These are phyloP conservation scores for Cassiopea andromeda DNA, from an alignment of 30 jellyfish, hydroid and myxozoan species.

Conservation along the genomic window DNA sequence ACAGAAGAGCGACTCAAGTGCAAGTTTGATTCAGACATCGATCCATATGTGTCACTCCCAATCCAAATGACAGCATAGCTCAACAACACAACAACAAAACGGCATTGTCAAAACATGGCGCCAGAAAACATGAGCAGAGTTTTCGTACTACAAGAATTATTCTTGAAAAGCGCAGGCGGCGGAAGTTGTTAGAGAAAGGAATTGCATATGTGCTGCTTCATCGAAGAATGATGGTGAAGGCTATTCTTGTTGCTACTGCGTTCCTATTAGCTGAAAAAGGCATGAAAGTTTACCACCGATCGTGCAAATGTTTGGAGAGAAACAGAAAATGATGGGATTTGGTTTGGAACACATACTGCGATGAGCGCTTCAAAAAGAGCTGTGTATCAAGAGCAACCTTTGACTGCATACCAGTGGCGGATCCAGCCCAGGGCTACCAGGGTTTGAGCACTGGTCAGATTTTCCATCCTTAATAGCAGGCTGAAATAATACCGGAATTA, in stretches of 20 bases:
- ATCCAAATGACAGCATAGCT: neutral
- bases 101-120: conserved; percentile 1
- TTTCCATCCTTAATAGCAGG: too few species aligned
- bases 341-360: conserved; percentile 64
- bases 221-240: conserved; percentile 18
- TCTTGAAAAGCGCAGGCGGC: conserved; percentile 59
- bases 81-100: neutral
- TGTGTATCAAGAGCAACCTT: conserved; percentile 60
- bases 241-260: conserved; percentile 20
- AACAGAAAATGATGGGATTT: conserved; percentile 70
- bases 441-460: too few species aligned
- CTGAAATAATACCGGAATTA: too few species aligned
- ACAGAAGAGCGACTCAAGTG: conserved; percentile 70
- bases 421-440: too few species aligned
- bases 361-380: conserved; percentile 58
- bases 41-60: conserved; percentile 16
- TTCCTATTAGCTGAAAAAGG: neutral
- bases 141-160: conserved; percentile 45
- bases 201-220: conserved; percentile 29
- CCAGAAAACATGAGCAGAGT: conserved; percentile 11
- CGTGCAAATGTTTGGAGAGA: conserved; percentile 68
- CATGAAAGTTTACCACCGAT: conserved; percentile 20
- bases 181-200: conserved; percentile 40
- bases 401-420: conserved; percentile 24
- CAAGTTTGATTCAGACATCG: conserved; percentile 69